Conservation (phyloP, 2,888 invertebrate genomes). For the Perizoma flavofasciatum region DNA sequence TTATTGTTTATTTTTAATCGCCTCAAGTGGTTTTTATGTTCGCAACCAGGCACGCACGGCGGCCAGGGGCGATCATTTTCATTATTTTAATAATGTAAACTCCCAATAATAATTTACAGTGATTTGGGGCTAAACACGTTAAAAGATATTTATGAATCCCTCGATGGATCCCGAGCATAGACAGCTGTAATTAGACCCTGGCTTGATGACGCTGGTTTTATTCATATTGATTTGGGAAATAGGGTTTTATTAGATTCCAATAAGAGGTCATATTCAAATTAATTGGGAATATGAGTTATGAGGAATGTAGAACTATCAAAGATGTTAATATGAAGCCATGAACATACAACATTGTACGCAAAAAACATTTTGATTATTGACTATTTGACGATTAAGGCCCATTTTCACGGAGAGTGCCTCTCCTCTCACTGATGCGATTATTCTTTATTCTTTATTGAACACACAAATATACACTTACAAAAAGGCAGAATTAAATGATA, state of each 20-base stretch:
- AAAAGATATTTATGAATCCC: slow-evolving; percentile 80
- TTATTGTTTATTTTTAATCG: slow-evolving; percentile 85
- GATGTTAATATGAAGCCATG: too few relatives aligned
- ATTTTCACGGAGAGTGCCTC: too few relatives aligned
- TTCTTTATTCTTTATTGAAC: too few relatives aligned
- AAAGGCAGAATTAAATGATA: too few relatives aligned
- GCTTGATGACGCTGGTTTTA: slow-evolving; percentile 52
- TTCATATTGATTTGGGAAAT: slow-evolving; percentile 53
- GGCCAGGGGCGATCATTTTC: slow-evolving; percentile 81
- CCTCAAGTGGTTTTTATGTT: slow-evolving; percentile 82
- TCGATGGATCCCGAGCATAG: slow-evolving; percentile 62
- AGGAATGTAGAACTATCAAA: slow-evolving; percentile 11
- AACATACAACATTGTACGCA: too few relatives aligned
- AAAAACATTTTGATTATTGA: too few relatives aligned
- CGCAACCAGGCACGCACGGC: slow-evolving; percentile 79
- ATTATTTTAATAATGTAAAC: slow-evolving; percentile 84
- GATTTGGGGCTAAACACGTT: slow-evolving; percentile 83
- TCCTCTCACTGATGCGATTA: too few relatives aligned
- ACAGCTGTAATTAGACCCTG: slow-evolving; percentile 73
- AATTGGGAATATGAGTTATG: neutral
- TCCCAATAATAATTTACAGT: slow-evolving; percentile 84
- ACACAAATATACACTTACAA: too few relatives aligned
- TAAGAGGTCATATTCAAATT: neutral
- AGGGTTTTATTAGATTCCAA: slow-evolving; percentile 26
- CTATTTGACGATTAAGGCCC: too few relatives aligned